Evolutionary conservation across 92 coral and sea anemone species (phyloP).

Genomic region (Bergia puertoricense): DNA sequence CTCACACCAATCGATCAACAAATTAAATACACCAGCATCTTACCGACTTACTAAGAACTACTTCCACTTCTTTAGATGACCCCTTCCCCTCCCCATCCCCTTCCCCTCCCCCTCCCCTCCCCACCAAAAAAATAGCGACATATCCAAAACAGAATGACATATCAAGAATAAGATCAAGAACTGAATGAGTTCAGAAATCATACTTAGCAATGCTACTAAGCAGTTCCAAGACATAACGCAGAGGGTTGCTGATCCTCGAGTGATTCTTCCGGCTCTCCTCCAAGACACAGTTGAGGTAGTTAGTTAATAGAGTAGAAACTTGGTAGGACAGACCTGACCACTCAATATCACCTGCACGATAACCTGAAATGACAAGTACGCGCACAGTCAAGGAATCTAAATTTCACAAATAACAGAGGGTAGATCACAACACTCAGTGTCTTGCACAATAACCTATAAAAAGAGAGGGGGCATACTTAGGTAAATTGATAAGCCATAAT

Average conservation of each 20-base stretch:
- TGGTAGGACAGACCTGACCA: slow-evolving; percentile 98
- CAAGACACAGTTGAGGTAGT: slow-evolving; percentile 77
- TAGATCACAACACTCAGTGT: too few relatives aligned
- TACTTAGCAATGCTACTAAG: slow-evolving; percentile 87
- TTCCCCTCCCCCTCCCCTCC: too few relatives aligned
- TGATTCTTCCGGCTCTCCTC: slow-evolving; percentile 65
- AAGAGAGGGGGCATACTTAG: background rate
- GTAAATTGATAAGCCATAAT: background rate
- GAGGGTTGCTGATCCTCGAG: slow-evolving; percentile 67
- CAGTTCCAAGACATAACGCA: slow-evolving; percentile 82
- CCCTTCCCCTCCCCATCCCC: too few relatives aligned
- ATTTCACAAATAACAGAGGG: background rate
- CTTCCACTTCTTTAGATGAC: too few relatives aligned
- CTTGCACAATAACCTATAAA: background rate
- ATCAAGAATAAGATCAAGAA: background rate
- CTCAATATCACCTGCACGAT: slow-evolving; percentile 80
- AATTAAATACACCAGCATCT: too few relatives aligned
- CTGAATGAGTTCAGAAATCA: background rate
- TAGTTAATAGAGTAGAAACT: slow-evolving; percentile 88
- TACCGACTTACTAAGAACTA: too few relatives aligned
- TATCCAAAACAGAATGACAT: too few relatives aligned
- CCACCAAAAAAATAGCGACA: too few relatives aligned
- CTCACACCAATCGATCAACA: too few relatives aligned
- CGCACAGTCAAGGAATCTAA: background rate
- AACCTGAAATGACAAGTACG: slow-evolving; percentile 51